These are phyloP conservation scores for Lethenteron camtschaticum DNA, from an alignment of 2,113 vertebrate species.

Conservation along the genomic window DNA sequence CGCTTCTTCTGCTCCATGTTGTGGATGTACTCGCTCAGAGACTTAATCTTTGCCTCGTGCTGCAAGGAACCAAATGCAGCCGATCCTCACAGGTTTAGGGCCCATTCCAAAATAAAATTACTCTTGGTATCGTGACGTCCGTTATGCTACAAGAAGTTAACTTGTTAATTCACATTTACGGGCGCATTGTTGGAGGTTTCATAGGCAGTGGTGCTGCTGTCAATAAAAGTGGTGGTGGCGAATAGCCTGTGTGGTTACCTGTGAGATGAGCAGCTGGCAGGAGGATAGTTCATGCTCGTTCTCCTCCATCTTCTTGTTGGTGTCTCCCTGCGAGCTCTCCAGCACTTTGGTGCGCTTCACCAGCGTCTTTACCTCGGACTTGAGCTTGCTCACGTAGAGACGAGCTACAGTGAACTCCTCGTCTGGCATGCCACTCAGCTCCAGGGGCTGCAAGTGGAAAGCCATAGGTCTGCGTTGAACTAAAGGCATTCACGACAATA, in stretches of 20 bases:
- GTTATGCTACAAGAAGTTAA: not conserved
- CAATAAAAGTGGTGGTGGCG: not conserved
- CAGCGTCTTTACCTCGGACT: conserved; percentile 63
- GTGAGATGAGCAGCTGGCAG: conserved; percentile 63
- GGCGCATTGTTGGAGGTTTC: not conserved
- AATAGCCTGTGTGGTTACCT: conserved; percentile 22
- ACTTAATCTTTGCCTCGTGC: conserved; percentile 81
- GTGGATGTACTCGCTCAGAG: conserved; percentile 72
- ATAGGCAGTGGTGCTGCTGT: not conserved
- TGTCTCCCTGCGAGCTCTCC: conserved; percentile 50
- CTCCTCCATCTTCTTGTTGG: conserved; percentile 59
- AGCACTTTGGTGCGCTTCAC: conserved; percentile 64
- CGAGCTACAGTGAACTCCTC: conserved; percentile 69
- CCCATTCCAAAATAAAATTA: too few species aligned
- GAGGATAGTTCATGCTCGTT: conserved; percentile 59
- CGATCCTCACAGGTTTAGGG: too few species aligned
- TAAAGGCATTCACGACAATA: too few species aligned
- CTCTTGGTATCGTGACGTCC: too few species aligned
- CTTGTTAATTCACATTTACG: not conserved
- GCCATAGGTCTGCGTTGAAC: not conserved
- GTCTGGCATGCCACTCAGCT: conserved; percentile 50
- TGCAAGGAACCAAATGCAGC: conserved; percentile 14
- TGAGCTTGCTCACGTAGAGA: conserved; percentile 78
- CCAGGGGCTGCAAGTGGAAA: conserved; percentile 29
- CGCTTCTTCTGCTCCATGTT: conserved; percentile 71